Conservation (phyloP, 2,113 vertebrate genomes). For the Ursus arctos region DNA sequence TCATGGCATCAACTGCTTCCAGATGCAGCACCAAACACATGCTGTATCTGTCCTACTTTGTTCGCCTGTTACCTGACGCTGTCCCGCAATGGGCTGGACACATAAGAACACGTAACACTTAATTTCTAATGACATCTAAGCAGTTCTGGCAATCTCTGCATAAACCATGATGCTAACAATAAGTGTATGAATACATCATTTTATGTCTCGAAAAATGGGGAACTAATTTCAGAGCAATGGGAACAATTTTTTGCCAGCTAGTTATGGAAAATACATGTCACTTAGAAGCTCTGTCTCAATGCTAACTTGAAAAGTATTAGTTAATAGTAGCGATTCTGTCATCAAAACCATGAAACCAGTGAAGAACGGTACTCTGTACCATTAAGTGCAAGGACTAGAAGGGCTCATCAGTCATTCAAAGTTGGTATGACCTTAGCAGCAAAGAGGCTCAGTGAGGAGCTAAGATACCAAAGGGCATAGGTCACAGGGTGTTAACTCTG, state of each 20-base stretch:
- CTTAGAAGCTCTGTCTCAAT: neutral
- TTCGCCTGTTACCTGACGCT: neutral
- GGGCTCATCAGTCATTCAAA: neutral
- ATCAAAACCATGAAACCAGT: neutral
- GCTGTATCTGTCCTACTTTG: neutral
- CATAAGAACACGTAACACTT: neutral
- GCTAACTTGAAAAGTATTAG: constrained; percentile 1
- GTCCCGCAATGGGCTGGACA: neutral
- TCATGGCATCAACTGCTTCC: neutral
- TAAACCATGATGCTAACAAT: constrained; percentile 53
- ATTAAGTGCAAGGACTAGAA: neutral
- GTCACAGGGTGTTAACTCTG: neutral
- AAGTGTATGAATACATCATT: constrained; percentile 54
- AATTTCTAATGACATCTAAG: constrained; percentile 14
- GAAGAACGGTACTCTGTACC: neutral
- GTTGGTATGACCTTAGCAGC: neutral
- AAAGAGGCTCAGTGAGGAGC: neutral
- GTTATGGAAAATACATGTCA: constrained; percentile 50
- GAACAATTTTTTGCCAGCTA: constrained; percentile 62
- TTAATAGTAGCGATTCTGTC: neutral
- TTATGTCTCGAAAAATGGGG: constrained; percentile 44
- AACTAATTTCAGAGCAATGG: constrained; percentile 58
- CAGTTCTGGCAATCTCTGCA: neutral
- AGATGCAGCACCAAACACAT: neutral
- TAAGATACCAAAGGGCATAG: neutral